Conservation (phyloP, 2,113 vertebrate genomes). For the Patagioenas fasciata region DNA sequence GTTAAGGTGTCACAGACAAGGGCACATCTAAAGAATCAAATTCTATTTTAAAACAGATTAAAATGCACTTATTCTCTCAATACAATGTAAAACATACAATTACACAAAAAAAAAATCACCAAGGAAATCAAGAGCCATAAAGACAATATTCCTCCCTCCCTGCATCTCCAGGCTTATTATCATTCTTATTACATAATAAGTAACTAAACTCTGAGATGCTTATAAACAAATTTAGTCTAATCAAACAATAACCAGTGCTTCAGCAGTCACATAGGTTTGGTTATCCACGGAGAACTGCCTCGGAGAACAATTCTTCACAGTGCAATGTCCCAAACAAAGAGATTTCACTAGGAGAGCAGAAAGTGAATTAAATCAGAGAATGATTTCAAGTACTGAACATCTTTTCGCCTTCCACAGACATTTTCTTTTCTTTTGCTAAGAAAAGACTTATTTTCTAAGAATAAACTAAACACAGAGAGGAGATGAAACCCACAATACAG, state of each 20-base stretch:
- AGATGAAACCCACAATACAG: background rate
- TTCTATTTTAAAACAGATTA: background rate
- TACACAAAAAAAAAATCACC: background rate
- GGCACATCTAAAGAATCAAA: background rate
- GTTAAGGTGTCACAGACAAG: background rate
- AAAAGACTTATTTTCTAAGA: background rate
- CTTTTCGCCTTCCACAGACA: background rate
- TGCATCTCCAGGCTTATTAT: background rate
- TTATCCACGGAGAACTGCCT: background rate
- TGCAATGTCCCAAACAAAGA: background rate
- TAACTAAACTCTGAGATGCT: background rate
- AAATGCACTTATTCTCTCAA: background rate
- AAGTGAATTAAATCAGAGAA: background rate
- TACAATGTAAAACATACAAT: background rate
- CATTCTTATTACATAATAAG: background rate
- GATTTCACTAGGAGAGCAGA: background rate
- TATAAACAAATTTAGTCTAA: background rate
- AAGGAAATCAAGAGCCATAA: background rate
- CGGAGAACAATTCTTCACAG: background rate
- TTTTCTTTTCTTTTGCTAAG: background rate
- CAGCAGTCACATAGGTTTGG: background rate
- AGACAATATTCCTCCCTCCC: background rate
- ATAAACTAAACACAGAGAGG: background rate
- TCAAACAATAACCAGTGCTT: background rate
- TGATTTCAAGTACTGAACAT: background rate